Conservation (phyloP, 2,888 invertebrate species). For the Tupiocoris notatus region DNA sequence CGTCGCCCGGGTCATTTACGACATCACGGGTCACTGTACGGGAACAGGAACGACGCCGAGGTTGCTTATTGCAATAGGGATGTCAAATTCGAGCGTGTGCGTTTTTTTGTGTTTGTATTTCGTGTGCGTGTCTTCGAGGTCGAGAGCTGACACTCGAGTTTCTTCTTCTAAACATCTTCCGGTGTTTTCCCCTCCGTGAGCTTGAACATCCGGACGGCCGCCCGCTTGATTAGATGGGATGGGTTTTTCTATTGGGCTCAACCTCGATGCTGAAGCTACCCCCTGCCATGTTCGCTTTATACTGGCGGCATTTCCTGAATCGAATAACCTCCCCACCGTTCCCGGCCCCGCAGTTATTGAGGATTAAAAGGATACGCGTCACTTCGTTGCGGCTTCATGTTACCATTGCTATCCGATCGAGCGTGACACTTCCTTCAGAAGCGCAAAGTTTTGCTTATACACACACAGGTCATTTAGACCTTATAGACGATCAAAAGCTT, state of each 20-base stretch:
- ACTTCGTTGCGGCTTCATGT: constrained; percentile 34
- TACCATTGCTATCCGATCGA: constrained; percentile 14
- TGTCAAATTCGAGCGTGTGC: background rate
- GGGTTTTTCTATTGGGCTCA: background rate
- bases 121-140: background rate
- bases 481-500: background rate
- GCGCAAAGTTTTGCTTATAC: constrained; percentile 4
- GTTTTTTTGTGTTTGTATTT: background rate
- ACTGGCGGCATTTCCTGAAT: constrained; percentile 18
- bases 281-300: background rate
- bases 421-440: constrained; percentile 23
- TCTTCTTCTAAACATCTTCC: constrained; percentile 32
- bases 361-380: constrained; percentile 15
- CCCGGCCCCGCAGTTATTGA: background rate
- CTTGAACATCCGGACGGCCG: constrained; percentile 29
- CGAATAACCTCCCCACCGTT: constrained; percentile 14
- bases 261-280: too few relatives aligned
- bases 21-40: background rate
- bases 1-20: constrained; percentile 31
- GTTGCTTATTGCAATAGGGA: background rate
- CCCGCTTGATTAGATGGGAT: constrained; percentile 26
- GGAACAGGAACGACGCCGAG: background rate
- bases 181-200: constrained; percentile 23
- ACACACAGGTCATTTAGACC: background rate
- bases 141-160: constrained; percentile 13